Base-by-base conservation (phyloP, 2,888 invertebrate species). In the Flabesymbios commensalis region DNA sequence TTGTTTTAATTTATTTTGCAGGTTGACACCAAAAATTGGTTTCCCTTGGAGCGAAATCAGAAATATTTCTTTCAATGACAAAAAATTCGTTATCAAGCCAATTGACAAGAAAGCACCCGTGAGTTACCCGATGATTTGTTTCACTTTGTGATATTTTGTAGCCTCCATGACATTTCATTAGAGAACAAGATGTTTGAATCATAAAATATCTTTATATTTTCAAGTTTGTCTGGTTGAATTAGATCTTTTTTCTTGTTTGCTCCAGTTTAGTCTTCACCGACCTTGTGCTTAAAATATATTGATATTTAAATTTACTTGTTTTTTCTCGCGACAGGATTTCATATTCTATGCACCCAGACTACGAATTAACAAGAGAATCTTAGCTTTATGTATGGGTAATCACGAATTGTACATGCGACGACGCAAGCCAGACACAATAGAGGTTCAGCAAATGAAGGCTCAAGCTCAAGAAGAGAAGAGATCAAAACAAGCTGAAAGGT, bases 361-460 rank as follows among this genome's bases (percentile, higher is more conserved):
- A 70, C 90, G 97, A 83, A 97, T 98, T 83, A 99, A 99, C 87
- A 99, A 99, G 85, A 89, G 98, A 75, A 99, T 99, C 83, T 86
- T 99, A 74, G 96, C 98, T 60, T 87, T 99, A 61, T 99, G 99
- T 83, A 99, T 99, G 98, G 99, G 98, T 77, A 99, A 99, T 86
- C 98, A 99, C 86, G 98, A 99, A 85, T 86, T 99, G 75, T 99
- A 98, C 86, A 98, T 99, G 98, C 89, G 98, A 63, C 88, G 99
- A 72, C 90, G 99, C 80, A 99, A 98, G 85, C 97, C 98, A 26
- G 99, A 99, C 85, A 97, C 98, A 72, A 98, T 99, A 80, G 99
- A 99, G 76, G 97, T 99, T 67, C 98, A 99, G 85, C 99, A 99
- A 86, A 99, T 99, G 99, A 99, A 99, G 87, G 96, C 97, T 70